Evolutionary conservation across 1,140 invertebrate genomes (phyloP), one percentile per base, ranked within the genome.

Genomic region (Stegodyphus dumicola): DNA sequence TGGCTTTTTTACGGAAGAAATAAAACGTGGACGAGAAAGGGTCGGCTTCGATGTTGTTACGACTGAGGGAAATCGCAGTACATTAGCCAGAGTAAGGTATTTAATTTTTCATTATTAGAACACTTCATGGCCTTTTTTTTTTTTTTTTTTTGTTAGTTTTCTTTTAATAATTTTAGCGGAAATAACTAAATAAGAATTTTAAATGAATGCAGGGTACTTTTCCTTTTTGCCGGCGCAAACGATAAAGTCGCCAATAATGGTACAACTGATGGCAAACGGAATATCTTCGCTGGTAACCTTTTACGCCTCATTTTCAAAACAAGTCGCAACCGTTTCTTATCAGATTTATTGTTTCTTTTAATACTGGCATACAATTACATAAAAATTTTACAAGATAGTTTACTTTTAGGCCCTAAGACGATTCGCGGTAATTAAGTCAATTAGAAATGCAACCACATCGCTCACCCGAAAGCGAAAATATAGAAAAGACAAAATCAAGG

Each of bases 1-100:
- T 88, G 94, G 93, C 18, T 94, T 94, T 90, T 93, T 92, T 81
- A 94, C 93, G 0, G 92, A 93, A 90, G 93, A 94, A 90, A 88
- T 93, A 5, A 89, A 93, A 71, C 89, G 90, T 76, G 86, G 78
- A 51, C 90, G 91, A 17, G 88, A 86, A 75, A 91, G 93, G 81
- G 91, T 92, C 65, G 94, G 93, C 49, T 94, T 94, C 89, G 92
- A 94, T 90, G 89, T 94, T 52, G 90, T 93, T n/a, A 91, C 91
- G 7, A 79, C 93, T 9, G 89, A 91, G 87, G 91, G 91, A 51
- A 87, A 89, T 79, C 89, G 89, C 70, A 89, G 88, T 49, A 86
- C 90, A 13, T 89, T 94, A 15, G 92, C 93, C 17, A 90, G 92
- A 88, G 88, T 91, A 49, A 89, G 89, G 92, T 93, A 88, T 88